Conservation (phyloP, 2,113 vertebrate species). For the Gymnocephalus cernua region DNA sequence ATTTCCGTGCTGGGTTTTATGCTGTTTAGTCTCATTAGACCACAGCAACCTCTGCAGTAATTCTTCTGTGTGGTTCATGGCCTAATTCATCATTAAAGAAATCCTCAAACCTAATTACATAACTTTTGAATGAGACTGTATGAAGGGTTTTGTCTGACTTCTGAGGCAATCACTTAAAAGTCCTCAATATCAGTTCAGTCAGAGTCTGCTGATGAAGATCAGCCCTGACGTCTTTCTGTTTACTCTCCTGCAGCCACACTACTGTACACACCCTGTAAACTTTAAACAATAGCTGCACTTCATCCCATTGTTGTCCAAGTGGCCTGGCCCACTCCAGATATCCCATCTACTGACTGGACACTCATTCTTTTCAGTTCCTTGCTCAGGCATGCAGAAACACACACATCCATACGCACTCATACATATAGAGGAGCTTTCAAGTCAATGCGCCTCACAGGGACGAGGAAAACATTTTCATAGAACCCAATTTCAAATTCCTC, state of each 20-base stretch:
- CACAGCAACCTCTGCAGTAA: conserved; percentile 11
- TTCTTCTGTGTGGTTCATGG: conserved; percentile 39
- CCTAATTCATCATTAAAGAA: conserved; percentile 51
- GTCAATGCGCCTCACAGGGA: conserved; percentile 33
- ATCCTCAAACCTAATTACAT: conserved; percentile 42
- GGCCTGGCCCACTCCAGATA: conserved; percentile 61
- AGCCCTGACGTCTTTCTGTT: conserved; percentile 57
- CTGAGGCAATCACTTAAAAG: conserved; percentile 52
- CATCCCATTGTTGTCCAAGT: conserved; percentile 65
- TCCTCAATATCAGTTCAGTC: conserved; percentile 50
- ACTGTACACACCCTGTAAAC: conserved; percentile 64
- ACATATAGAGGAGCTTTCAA: conserved; percentile 51
- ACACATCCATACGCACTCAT: conserved; percentile 53
- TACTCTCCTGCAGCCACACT: conserved; percentile 50
- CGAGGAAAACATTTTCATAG: conserved; percentile 38
- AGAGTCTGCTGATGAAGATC: conserved; percentile 45
- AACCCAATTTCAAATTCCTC: conserved; percentile 45
- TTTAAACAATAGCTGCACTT: conserved; percentile 72
- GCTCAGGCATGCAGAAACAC: conserved; percentile 74
- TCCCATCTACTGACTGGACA: conserved; percentile 59
- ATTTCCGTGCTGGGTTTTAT: neutral
- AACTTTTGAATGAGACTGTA: conserved; percentile 37
- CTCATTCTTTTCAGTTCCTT: conserved; percentile 61
- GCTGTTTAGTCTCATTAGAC: conserved; percentile 55
- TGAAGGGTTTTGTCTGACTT: conserved; percentile 41